Base-by-base conservation (phyloP, 2,888 invertebrate genomes). In the Dolichopus griseipennis region DNA sequence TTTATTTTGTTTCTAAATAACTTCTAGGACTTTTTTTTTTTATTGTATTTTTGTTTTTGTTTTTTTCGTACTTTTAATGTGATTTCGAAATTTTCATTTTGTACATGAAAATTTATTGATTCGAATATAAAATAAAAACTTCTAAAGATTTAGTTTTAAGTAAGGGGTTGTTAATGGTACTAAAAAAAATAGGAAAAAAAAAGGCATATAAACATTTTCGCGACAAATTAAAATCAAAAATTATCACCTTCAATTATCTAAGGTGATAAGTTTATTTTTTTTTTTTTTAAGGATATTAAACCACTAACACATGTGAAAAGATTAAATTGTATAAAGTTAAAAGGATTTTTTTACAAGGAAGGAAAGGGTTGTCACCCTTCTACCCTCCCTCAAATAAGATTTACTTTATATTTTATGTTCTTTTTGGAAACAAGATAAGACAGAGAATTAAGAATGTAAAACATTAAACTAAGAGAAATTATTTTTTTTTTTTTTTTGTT, bases 181-280 rank as follows among this genome's bases (percentile, higher is more conserved):
- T 12, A 41, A 41, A 41, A 12, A 41, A 52, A 52, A 52, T 18
- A 18, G 2, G 52, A 41, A 12, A 41, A 52, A 52, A 52, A 52
- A 18, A 12, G 52, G 15, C 15, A n/a, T 18, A 52, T 6, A n/a
- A 52, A 37, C 4, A 37, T 10, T 37, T 37, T 37, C 52, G 52
- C 52, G 52, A 52, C 52, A 52, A 52, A 52, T 52, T 52, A 52
- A 52, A 52, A 52, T 52, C 52, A 52, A 52, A 52, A 52, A 52
- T 52, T 52, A 52, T 52, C 52, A n/a, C 52, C 52, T 52, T 52
- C 52, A 52, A 52, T 52, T 52, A 52, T 52, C 5, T n/a, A 9
- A 10, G 8, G 8, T 37, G 37, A 12, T 37, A 37, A 37, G 3
- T 37, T 37, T 37, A 10, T 37, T 37, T 5, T 37, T 10, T 10